phyloP scores from a whole-genome alignment of 2,888 invertebrate species.

The Phyllotreta striolata region DNA sequence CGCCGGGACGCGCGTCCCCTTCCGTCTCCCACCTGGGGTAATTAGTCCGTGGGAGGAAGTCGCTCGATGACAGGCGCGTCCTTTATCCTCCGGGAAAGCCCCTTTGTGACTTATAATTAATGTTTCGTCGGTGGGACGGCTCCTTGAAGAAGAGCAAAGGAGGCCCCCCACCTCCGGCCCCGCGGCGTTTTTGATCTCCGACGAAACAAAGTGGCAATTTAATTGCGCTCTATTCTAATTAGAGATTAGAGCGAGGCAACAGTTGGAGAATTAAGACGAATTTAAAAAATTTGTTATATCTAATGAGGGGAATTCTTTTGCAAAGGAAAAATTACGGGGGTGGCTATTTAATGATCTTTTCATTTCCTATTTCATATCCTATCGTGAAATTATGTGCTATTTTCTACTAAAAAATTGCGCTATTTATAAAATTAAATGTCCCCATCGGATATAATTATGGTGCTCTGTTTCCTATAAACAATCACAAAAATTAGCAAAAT shows the following conservation, averaged over 20 bases:
- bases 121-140: constrained; percentile 51
- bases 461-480: too few relatives aligned
- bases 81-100: constrained; percentile 39
- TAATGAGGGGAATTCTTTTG: constrained; percentile 13
- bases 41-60: constrained; percentile 55
- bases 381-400: too few relatives aligned
- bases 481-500: too few relatives aligned
- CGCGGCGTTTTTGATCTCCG: constrained; percentile 26
- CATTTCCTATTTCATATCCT: too few relatives aligned
- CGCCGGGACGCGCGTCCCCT: constrained; percentile 43
- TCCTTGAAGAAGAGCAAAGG: constrained; percentile 33
- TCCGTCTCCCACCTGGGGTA: constrained; percentile 50
- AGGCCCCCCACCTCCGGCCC: constrained; percentile 1
- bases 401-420: too few relatives aligned
- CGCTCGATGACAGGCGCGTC: constrained; percentile 47
- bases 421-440: too few relatives aligned
- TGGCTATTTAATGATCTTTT: too few relatives aligned
- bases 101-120: constrained; percentile 54
- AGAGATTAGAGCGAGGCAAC: constrained; percentile 18
- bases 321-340: too few relatives aligned
- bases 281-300: constrained; percentile 31
- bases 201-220: constrained; percentile 34
- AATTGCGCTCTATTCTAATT: constrained; percentile 35
- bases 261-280: constrained; percentile 30
- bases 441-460: too few relatives aligned